A percentile compares a stretch with the other conserved stretches of the same genome.
These are phyloP conservation scores for Aethina tumida DNA, from an alignment of 1,140 invertebrate genomes.

Conservation along the genomic window DNA sequence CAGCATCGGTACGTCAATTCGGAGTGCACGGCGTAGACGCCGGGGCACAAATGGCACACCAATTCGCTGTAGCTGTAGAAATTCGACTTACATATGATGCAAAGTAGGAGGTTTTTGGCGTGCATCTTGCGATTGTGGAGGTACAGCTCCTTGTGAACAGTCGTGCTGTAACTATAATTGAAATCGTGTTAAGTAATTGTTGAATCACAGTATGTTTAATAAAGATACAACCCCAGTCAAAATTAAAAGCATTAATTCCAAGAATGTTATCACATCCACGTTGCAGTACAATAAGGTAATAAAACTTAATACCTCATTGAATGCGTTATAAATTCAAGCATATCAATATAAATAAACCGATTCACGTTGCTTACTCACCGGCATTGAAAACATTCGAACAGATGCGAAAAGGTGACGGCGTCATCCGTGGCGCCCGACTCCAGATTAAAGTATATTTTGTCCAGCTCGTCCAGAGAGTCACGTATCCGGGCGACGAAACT, in stretches of 20 bases:
- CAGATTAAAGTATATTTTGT: conserved; percentile 56
- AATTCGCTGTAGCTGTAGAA: conserved; percentile 80
- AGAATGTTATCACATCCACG: no score
- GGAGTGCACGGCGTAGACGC: conserved; percentile 55
- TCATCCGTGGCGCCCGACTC: conserved; percentile 38
- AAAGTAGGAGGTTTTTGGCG: conserved; percentile 65
- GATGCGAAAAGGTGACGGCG: conserved; percentile 45
- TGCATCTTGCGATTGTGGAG: conserved; percentile 76
- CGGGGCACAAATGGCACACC: conserved; percentile 73
- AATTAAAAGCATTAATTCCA: no score
- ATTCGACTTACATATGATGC: conserved; percentile 75
- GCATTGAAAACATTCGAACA: conserved; percentile 77
- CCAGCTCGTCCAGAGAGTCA: conserved; percentile 49
- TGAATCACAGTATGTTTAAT: no score
- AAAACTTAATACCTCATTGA: no score
- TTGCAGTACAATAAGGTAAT: no score
- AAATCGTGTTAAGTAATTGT: no score
- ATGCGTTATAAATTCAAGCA: no score
- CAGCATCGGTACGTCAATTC: conserved; percentile 61
- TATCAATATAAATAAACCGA: no score
- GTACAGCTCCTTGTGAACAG: conserved; percentile 70
- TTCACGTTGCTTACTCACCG: no score
- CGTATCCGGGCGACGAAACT: conserved; percentile 58
- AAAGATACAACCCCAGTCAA: no score
- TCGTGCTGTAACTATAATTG: conserved; percentile 58